phyloP scores from a whole-genome alignment of 35 echinoderm and acorn worm genomes.

The Eucidaris tribuloides region DNA sequence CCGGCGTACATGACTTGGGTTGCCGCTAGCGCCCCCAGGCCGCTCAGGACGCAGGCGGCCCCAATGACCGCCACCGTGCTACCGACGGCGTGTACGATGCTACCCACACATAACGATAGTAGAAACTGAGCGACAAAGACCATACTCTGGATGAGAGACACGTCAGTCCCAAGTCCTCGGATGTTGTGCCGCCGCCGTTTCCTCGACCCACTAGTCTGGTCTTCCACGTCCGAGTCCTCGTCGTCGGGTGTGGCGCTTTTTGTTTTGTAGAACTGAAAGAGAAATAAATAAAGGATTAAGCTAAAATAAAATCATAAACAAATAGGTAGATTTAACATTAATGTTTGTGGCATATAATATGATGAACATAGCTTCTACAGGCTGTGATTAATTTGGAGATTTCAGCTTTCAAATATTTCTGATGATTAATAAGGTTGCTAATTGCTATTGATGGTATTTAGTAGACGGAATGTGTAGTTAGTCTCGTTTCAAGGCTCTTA shows the following conservation, averaged over 20 bases:
- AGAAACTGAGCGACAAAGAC: slow-evolving; percentile 92
- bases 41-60: slow-evolving; percentile 74
- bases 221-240: background rate
- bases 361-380: too few relatives aligned
- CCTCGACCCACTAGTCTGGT: background rate
- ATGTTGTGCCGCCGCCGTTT: slow-evolving; percentile 46
- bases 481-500: too few relatives aligned
- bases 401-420: too few relatives aligned
- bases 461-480: too few relatives aligned
- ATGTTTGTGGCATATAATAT: too few relatives aligned
- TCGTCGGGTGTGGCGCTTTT: slow-evolving; percentile 13
- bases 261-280: slow-evolving; percentile 19
- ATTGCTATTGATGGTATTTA: too few relatives aligned
- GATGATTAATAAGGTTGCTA: too few relatives aligned
- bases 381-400: too few relatives aligned
- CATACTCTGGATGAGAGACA: slow-evolving; percentile 92
- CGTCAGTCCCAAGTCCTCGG: slow-evolving; percentile 87
- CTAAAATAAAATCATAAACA: too few relatives aligned
- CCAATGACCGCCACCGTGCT: slow-evolving; percentile 70
- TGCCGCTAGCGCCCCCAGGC: slow-evolving; percentile 76
- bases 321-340: too few relatives aligned
- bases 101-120: slow-evolving; percentile 89
- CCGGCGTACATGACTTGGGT: slow-evolving; percentile 86
- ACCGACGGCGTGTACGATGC: slow-evolving; percentile 75
- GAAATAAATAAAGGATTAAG: too few relatives aligned